These are phyloP conservation scores for Rostratula benghalensis DNA, from an alignment of 2,113 vertebrate genomes.

Conservation along the genomic window DNA sequence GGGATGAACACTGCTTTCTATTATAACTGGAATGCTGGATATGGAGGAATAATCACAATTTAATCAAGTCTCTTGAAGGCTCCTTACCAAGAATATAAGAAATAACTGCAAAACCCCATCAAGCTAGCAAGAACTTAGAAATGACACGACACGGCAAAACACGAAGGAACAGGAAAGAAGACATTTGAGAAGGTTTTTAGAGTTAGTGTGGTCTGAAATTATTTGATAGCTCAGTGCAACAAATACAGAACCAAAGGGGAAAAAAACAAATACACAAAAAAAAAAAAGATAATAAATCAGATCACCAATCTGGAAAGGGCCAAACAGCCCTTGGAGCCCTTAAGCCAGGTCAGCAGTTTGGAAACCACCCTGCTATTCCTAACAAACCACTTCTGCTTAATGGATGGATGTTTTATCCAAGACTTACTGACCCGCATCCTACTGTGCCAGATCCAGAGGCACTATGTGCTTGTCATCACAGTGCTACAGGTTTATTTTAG, in stretches of 20 bases:
- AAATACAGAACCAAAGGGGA: neutral
- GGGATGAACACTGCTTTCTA: neutral
- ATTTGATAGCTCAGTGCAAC: neutral
- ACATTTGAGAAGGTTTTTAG: neutral
- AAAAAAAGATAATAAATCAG: neutral
- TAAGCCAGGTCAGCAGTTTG: neutral
- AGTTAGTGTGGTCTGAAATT: neutral
- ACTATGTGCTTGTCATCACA: neutral
- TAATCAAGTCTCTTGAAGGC: neutral
- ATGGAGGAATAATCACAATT: conserved; percentile 12
- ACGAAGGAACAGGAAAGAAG: neutral
- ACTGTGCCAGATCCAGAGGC: neutral
- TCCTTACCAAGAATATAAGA: neutral
- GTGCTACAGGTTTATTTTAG: neutral
- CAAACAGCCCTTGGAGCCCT: neutral
- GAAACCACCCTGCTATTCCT: neutral
- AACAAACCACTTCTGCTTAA: neutral
- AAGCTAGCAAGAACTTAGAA: neutral
- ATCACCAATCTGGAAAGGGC: neutral
- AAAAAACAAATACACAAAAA: no score
- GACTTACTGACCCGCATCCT: neutral
- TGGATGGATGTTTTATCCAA: neutral
- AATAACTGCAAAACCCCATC: neutral
- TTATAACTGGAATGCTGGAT: neutral
- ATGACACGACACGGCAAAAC: neutral